These are phyloP conservation scores for Prinia subflava DNA, from an alignment of 2,113 vertebrate genomes.

Conservation along the genomic window DNA sequence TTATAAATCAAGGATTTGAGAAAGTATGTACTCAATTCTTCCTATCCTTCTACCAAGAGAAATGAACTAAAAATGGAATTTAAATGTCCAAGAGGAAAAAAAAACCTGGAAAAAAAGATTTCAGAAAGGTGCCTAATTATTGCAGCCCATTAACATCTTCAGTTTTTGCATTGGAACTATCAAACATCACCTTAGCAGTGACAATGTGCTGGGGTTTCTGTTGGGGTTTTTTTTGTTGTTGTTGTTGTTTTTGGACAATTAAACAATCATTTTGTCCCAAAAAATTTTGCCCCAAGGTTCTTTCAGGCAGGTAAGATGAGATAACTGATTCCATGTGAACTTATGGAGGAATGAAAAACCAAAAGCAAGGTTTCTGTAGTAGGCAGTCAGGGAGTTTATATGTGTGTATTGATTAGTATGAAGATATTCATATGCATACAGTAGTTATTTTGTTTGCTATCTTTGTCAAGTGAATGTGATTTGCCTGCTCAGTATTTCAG, in stretches of 20 bases:
- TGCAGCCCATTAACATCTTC: not conserved
- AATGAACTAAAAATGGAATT: not conserved
- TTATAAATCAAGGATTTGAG: not conserved
- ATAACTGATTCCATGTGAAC: not conserved
- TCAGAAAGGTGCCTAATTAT: not conserved
- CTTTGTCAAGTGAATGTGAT: conserved; percentile 19
- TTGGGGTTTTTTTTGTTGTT: not conserved
- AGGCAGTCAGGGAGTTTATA: not conserved
- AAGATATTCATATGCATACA: not conserved
- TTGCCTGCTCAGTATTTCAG: conserved; percentile 44
- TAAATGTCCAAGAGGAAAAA: not conserved
- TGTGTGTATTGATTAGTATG: not conserved
- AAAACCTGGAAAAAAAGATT: not conserved
- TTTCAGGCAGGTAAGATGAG: not conserved
- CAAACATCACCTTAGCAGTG: not conserved
- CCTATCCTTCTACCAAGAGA: not conserved
- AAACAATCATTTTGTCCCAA: rapidly evolving
- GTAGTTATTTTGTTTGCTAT: conserved; percentile 16
- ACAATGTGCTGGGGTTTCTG: not conserved
- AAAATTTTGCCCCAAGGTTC: not conserved
- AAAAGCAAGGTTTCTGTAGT: not conserved
- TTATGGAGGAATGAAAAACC: not conserved
- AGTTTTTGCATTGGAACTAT: not conserved
- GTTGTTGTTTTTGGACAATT: not conserved
- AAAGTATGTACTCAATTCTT: not conserved